These are phyloP conservation scores for Leucoptera coffeella DNA, from an alignment of 2,888 invertebrate genomes.

Conservation along the genomic window DNA sequence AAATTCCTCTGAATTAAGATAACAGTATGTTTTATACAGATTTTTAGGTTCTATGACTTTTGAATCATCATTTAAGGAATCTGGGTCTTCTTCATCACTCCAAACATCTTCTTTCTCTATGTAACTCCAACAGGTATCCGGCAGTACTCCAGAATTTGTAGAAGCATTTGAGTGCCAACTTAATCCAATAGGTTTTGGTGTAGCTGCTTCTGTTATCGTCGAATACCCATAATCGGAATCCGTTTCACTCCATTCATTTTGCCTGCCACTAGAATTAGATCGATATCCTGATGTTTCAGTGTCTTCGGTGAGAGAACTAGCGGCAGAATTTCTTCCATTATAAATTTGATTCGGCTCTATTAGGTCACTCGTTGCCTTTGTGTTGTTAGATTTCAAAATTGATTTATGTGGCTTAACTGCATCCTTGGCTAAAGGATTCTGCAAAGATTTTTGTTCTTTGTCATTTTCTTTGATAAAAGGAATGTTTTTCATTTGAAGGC, in stretches of 20 bases:
- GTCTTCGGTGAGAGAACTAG: slow-evolving; percentile 17
- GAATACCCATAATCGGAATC: slow-evolving; percentile 59
- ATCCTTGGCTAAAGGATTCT: slow-evolving; percentile 11
- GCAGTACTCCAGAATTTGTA: slow-evolving; percentile 37
- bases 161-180: slow-evolving; percentile 24
- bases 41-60: slow-evolving; percentile 16
- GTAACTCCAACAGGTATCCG: slow-evolving; percentile 43
- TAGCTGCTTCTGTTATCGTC: slow-evolving; percentile 54
- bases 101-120: slow-evolving; percentile 31
- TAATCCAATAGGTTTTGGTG: slow-evolving; percentile 48
- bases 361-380: slow-evolving; percentile 8
- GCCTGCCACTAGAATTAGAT: slow-evolving; percentile 37
- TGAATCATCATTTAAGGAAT: slow-evolving; percentile 14
- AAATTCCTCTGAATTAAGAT: slow-evolving; percentile 60
- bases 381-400: slow-evolving; percentile 20
- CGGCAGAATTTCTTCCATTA: not conserved
- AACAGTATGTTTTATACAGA: slow-evolving; percentile 39
- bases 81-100: slow-evolving; percentile 35
- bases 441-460: slow-evolving; percentile 9
- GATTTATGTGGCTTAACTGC: slow-evolving; percentile 23
- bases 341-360: too few species aligned
- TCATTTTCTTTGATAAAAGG: slow-evolving; percentile 16
- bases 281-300: slow-evolving; percentile 52
- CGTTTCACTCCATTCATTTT: slow-evolving; percentile 38
- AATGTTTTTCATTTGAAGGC: slow-evolving; percentile 10